Evolutionary conservation across 1,140 invertebrate genomes (phyloP), one percentile per base, ranked within the genome.

Genomic region (Varroa destructor): DNA sequence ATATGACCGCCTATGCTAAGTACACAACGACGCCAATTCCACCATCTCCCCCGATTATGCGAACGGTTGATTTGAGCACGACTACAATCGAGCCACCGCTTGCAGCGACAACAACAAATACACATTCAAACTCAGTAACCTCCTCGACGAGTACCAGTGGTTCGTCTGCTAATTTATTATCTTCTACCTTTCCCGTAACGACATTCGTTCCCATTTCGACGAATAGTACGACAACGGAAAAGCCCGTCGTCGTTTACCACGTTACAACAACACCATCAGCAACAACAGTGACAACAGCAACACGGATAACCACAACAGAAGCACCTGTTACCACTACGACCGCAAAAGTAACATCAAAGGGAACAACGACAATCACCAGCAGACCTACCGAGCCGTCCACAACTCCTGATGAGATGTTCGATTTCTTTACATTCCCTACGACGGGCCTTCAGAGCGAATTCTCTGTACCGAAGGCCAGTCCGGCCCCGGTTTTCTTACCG

Each of bases 361-460:
- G 1, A 12, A 67, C 61, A 8, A 46, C 40, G 36, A 8, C 46
- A 8, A 51, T 51, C 46, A 43, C 61, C 3, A 67, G 40, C 61
- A 67, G 12, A 1, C 12, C 61, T 14, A 67, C 61, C 3, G 61
- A 67, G 37, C 40, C 36, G 40, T 37, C 61, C 10, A 67, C 61
- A 46, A 1, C 61, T 2, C 61, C 61, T 4, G 61, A 67, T 40
- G 61, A 67, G 36, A 67, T 67, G 12, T 67, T 67, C 37, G 61
- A 67, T 67, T 67, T 67, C 61, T 67, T 67, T 37, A 67, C 61
- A 12, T 67, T 67, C 61, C 61, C 61, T 12, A 67, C 61, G 61
- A 67, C 61, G 37, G 46, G 3, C 61, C 12, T 40, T 14, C 37
- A 14, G 40, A 67, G 46, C 12, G 61, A 67, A 40, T 8, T 5